These are phyloP conservation scores for Conus canariensis DNA, from an alignment of 2,888 invertebrate genomes.

Conservation along the genomic window DNA sequence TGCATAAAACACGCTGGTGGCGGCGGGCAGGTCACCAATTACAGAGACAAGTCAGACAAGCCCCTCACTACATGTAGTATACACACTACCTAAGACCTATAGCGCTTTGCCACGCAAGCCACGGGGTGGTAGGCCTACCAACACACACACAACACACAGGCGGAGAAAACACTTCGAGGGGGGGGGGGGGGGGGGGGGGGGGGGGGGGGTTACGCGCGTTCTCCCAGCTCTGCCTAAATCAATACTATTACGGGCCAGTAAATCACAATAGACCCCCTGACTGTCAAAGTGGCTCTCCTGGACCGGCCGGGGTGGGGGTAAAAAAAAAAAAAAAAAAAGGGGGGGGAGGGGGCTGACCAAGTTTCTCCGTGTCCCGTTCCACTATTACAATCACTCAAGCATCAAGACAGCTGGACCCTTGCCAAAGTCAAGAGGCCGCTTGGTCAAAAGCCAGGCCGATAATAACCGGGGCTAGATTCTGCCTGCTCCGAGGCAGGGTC, in stretches of 20 bases:
- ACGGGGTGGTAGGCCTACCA: neutral
- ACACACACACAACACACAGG: conserved; percentile 2
- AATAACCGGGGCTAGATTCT: neutral
- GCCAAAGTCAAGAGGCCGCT: conserved; percentile 20
- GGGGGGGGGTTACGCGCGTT: neutral
- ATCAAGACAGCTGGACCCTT: conserved; percentile 9
- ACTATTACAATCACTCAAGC: conserved; percentile 29
- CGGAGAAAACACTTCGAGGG: neutral
- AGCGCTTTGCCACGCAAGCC: too few relatives aligned
- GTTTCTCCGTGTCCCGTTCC: neutral
- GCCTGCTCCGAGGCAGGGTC: too few relatives aligned
- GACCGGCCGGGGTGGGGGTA: too few relatives aligned
- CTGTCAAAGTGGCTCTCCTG: conserved; percentile 4
- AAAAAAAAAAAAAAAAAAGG: neutral
- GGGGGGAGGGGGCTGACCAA: neutral
- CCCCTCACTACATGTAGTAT: too few relatives aligned
- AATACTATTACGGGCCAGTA: conserved; percentile 21
- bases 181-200: neutral
- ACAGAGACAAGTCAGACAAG: too few relatives aligned
- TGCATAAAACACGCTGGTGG: too few relatives aligned
- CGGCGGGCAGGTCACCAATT: too few relatives aligned
- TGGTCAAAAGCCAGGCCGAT: conserved; percentile 20
- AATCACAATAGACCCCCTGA: conserved; percentile 19
- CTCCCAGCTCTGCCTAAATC: neutral
- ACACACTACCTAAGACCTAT: too few relatives aligned